Conservation (phyloP, 2,113 vertebrate genomes). For the Hystrix brachyura region DNA sequence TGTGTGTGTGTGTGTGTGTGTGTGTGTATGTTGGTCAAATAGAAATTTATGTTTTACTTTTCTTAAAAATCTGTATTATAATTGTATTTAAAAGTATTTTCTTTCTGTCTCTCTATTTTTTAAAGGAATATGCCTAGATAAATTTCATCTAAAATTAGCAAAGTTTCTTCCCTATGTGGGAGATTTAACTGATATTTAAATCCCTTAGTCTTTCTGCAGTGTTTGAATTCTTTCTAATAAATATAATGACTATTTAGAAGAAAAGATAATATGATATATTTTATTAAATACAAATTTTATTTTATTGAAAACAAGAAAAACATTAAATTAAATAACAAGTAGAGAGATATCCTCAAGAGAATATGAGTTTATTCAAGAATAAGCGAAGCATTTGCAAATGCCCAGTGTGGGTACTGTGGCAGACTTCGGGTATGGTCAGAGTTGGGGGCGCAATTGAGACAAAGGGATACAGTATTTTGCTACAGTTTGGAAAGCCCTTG, state of each 20-base stretch:
- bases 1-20: background rate
- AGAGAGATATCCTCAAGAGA: background rate
- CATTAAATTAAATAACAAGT: background rate
- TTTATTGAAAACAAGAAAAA: slow-evolving; percentile 2
- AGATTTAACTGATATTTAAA: slow-evolving; percentile 50
- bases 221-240: slow-evolving; percentile 29
- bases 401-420: too few relatives aligned
- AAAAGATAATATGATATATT: background rate
- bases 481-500: background rate
- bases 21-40: background rate
- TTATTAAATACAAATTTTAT: background rate
- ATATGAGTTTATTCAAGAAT: background rate
- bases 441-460: background rate
- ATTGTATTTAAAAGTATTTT: slow-evolving; percentile 9
- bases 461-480: background rate
- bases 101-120: background rate
- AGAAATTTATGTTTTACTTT: background rate
- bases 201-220: background rate
- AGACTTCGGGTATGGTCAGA: background rate
- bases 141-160: background rate
- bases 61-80: background rate
- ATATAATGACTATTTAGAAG: background rate
- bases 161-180: background rate
- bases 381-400: background rate
- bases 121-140: background rate